Conservation (phyloP, 2,797 vertebrate species). For the Champsocephalus esox region DNA sequence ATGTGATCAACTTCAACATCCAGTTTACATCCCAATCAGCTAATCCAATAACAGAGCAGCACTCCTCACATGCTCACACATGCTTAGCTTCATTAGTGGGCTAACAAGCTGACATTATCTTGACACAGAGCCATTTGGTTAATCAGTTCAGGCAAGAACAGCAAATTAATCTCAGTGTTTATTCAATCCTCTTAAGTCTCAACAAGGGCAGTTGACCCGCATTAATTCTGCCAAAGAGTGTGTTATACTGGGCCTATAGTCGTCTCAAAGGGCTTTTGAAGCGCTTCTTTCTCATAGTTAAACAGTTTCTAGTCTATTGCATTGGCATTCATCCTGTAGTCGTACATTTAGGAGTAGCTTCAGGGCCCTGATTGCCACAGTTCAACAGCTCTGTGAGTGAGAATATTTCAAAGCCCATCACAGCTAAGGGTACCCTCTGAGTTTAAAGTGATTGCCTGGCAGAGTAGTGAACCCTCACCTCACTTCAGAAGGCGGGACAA, state of each 20-base stretch:
- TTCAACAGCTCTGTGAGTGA: conserved; percentile 36
- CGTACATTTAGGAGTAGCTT: conserved; percentile 20
- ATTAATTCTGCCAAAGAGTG: conserved; percentile 26
- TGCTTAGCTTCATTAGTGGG: conserved; percentile 18
- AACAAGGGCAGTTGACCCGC: conserved; percentile 44
- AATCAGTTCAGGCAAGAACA: conserved; percentile 16
- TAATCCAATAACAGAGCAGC: conserved; percentile 3
- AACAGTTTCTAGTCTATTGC: conserved; percentile 5
- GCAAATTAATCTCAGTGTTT: conserved; percentile 37
- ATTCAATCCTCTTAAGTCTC: conserved; percentile 38
- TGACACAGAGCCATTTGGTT: conserved; percentile 21
- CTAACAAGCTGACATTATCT: conserved; percentile 39
- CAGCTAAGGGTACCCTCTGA: conserved; percentile 57
- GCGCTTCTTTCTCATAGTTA: conserved; percentile 23
- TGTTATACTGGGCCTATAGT: conserved; percentile 8
- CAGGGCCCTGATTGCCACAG: conserved; percentile 9
- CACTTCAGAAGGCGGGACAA: conserved; percentile 25
- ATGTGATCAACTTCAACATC: background rate
- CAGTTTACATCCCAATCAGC: background rate
- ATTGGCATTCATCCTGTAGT: conserved; percentile 18
- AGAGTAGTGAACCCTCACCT: conserved; percentile 54
- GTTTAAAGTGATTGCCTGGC: conserved; percentile 55
- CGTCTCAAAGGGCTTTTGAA: conserved; percentile 34
- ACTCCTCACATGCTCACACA: background rate
- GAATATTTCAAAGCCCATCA: conserved; percentile 35